Conservation (phyloP, 2,113 vertebrate species). For the Sarotherodon lohbergeri region DNA sequence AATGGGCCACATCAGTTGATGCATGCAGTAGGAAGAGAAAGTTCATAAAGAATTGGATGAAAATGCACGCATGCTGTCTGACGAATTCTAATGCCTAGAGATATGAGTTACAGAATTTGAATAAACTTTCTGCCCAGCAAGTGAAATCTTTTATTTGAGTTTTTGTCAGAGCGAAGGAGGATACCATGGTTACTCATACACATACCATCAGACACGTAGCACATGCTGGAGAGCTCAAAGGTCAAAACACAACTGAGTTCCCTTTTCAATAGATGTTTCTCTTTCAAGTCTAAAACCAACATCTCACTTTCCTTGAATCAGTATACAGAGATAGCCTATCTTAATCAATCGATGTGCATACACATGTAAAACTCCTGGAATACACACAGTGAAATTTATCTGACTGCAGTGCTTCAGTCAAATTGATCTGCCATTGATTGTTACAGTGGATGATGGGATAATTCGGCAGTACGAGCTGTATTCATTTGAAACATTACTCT, state of each 20-base stretch:
- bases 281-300: conserved; percentile 11
- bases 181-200: neutral
- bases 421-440: neutral
- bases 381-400: neutral
- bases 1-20: neutral
- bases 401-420: neutral
- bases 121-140: neutral
- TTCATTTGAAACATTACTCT: neutral
- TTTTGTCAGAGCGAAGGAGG: conserved; percentile 19
- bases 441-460: neutral
- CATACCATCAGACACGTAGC: conserved; percentile 1
- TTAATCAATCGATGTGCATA: neutral
- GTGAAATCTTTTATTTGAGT: conserved; percentile 45
- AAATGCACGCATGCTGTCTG: neutral
- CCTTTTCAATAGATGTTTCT: neutral
- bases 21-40: neutral
- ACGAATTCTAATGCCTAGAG: neutral
- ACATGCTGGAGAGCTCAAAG: conserved; percentile 16
- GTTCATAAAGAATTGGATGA: neutral
- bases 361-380: conserved; percentile 1
- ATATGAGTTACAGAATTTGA: neutral
- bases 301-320: conserved; percentile 9
- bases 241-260: conserved; percentile 32
- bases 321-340: neutral
- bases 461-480: neutral